Base-by-base conservation (phyloP, 2,113 vertebrate genomes). In the Chaetodon auriga region DNA sequence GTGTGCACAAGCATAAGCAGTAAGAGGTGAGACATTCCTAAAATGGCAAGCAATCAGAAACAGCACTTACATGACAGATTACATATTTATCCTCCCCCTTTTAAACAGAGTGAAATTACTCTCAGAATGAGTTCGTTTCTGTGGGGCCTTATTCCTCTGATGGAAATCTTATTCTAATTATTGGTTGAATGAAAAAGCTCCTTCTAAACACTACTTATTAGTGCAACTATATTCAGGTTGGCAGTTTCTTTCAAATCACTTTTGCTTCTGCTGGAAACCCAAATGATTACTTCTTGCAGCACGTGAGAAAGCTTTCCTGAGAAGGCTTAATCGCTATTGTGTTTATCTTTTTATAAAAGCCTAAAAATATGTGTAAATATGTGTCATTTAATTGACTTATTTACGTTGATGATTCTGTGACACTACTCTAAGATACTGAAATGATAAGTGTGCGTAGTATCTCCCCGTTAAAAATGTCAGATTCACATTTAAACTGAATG, bases 21-120 rank as follows among this genome's bases (percentile, higher is more conserved):
- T 54, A 43, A 54, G 14, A 68, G 68, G 7, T 12, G 51, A 48
- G 21, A 68, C 54, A 12, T 9, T 51, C 11, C 65, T 72, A n/a
- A 86, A 76, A 78, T 46, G 80, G 72, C 53, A 78, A 63, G 58
- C 15, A 85, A 78, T 87, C 68, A 69, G 51, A 36, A 30, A 49
- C 25, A 49, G 36, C 49, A 73, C 49, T 49, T 46, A 71, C 45
- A 63, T 63, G 61, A 81, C 12, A 13, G 46, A 76, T 69, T 62
- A 14, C 51, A 68, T 16, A 63, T 84, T 75, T 53, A 63, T 49
- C 38, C 25, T 66, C 18, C 13, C 46, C 7, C 13, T 65, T 79
- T 57, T 14, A 63, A 61, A 58, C 30, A 4, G 18, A 72, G 60
- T 64, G 25, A 36, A 76, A 76, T 57, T 23, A 36, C 63, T 63